phyloP scores from a whole-genome alignment of 1,140 invertebrate species.

The Dinothrombium tinctorium region DNA sequence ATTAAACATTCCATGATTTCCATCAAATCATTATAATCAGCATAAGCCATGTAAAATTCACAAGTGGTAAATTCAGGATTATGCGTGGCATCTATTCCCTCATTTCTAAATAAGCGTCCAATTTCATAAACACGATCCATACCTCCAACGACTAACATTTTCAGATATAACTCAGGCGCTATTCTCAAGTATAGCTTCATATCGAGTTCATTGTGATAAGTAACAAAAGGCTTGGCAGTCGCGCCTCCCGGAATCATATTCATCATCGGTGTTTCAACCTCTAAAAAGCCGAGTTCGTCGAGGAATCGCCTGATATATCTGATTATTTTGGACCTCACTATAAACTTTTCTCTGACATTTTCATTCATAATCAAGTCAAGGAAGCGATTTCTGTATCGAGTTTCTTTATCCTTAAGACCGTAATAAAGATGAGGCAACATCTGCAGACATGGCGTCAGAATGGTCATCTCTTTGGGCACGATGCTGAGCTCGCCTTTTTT shows the following conservation, averaged over 20 bases:
- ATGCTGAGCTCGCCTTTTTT: slow-evolving; percentile 96
- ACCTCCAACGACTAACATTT: slow-evolving; percentile 90
- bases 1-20: slow-evolving; percentile 70
- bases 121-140: slow-evolving; percentile 95
- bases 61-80: slow-evolving; percentile 99
- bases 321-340: slow-evolving; percentile 69
- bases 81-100: slow-evolving; percentile 94
- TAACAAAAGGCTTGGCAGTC: slow-evolving; percentile 93
- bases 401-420: slow-evolving; percentile 91
- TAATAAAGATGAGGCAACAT: slow-evolving; percentile 95
- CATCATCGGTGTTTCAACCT: slow-evolving; percentile 98
- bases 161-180: slow-evolving; percentile 91
- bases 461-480: slow-evolving; percentile 52
- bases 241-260: slow-evolving; percentile 97
- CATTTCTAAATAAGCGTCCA: slow-evolving; percentile 87
- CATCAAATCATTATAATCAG: slow-evolving; percentile 93
- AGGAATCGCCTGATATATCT: slow-evolving; percentile 72
- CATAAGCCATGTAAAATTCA: slow-evolving; percentile 99
- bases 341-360: slow-evolving; percentile 65
- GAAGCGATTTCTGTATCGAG: slow-evolving; percentile 80
- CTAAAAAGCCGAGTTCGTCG: slow-evolving; percentile 46
- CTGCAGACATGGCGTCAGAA: slow-evolving; percentile 86
- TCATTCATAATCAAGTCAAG: slow-evolving; percentile 92
- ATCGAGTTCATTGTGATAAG: slow-evolving; percentile 94
- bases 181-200: slow-evolving; percentile 93